These are phyloP conservation scores for Agrochola macilenta DNA, from an alignment of 2,888 invertebrate species.

Conservation along the genomic window DNA sequence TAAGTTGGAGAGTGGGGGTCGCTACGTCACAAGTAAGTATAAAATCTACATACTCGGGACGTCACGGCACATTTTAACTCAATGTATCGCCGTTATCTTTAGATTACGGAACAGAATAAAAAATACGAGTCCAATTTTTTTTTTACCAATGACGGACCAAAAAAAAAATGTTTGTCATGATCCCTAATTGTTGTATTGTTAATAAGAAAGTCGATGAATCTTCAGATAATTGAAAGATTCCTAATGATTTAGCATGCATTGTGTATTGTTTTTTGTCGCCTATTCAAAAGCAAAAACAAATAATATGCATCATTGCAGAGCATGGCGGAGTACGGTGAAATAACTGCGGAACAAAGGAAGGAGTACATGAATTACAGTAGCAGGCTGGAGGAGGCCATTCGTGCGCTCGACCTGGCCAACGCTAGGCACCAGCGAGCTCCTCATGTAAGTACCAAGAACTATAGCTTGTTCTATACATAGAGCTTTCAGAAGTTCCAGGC, in stretches of 20 bases:
- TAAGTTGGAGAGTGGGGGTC: no score
- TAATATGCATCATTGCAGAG: constrained; percentile 58
- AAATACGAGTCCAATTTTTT: no score
- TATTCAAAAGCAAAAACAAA: neutral
- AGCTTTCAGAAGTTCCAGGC: neutral
- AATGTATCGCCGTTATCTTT: no score
- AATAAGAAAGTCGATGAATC: neutral
- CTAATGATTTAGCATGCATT: neutral
- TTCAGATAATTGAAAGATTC: neutral
- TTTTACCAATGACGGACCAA: no score
- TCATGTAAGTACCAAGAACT: constrained; percentile 71
- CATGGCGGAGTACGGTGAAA: constrained; percentile 67
- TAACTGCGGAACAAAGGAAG: constrained; percentile 66
- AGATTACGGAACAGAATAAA: no score
- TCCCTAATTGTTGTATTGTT: neutral
- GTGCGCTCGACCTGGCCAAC: constrained; percentile 76
- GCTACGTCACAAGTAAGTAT: no score
- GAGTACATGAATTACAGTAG: constrained; percentile 72
- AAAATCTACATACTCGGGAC: no score
- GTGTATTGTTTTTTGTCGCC: no score
- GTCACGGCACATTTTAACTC: no score
- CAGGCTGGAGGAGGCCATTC: constrained; percentile 72
- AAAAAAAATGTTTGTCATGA: no score
- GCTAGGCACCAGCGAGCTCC: constrained; percentile 73
- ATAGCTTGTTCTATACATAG: neutral